A percentile compares a stretch with the other conserved stretches of the same genome.
Evolutionary conservation across 2,797 vertebrate genomes (phyloP).

Genomic region (Clarias pachynema): DNA sequence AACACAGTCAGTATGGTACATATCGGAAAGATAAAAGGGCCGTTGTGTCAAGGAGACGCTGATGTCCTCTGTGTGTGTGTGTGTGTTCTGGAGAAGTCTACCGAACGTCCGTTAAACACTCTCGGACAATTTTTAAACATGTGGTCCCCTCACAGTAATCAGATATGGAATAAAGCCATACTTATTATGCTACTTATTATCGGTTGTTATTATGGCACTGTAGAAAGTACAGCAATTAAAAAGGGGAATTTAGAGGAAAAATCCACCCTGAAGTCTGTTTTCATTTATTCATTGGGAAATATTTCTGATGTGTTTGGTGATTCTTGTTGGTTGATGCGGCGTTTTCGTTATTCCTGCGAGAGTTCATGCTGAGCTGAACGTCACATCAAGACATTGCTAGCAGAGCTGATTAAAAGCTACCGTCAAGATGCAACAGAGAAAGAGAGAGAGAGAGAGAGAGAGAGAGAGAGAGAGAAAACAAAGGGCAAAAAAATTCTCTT

Average conservation of each 20-base stretch:
- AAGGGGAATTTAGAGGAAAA: conserved; percentile 14
- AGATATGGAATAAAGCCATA: conserved; percentile 50
- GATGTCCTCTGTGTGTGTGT: conserved; percentile 14
- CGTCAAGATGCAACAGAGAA: too few relatives aligned
- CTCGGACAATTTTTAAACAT: conserved; percentile 34
- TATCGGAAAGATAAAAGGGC: conserved; percentile 38
- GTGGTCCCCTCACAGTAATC: conserved; percentile 40
- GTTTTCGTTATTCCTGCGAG: neutral
- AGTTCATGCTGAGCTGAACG: neutral
- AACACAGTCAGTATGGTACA: conserved; percentile 61
- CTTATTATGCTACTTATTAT: conserved; percentile 4
- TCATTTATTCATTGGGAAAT: neutral
- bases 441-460: too few relatives aligned
- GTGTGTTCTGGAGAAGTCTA: conserved; percentile 18
- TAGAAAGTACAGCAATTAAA: neutral
- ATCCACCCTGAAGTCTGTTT: conserved; percentile 14
- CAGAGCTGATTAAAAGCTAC: neutral
- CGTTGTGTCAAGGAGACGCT: conserved; percentile 32
- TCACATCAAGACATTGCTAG: neutral
- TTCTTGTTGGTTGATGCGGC: neutral
- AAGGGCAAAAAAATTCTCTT: neutral
- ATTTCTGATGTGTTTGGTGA: neutral
- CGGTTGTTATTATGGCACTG: conserved; percentile 32
- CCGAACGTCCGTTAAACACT: conserved; percentile 17
- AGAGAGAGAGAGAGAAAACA: too few relatives aligned